Evolutionary conservation across 2,797 vertebrate genomes (phyloP).

Genomic region (Martes flavigula): DNA sequence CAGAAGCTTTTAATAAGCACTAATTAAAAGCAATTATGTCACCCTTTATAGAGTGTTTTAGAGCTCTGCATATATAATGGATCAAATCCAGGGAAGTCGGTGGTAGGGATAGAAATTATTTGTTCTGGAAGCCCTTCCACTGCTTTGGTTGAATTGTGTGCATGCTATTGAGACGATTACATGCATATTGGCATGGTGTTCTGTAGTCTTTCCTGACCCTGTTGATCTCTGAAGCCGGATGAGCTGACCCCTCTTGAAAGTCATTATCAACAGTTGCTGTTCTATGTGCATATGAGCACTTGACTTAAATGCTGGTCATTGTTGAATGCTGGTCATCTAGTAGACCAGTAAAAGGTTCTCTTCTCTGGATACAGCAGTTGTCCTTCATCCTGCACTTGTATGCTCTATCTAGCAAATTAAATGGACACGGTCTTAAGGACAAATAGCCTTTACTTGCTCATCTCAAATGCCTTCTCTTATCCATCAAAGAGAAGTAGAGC

Average conservation of each 20-base stretch:
- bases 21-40: slow-evolving; percentile 56
- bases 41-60: slow-evolving; percentile 21
- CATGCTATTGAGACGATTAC: background rate
- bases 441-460: background rate
- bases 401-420: background rate
- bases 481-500: background rate
- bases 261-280: background rate
- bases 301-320: background rate
- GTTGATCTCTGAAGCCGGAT: background rate
- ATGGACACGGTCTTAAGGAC: background rate
- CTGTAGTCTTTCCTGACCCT: background rate
- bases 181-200: background rate
- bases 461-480: background rate
- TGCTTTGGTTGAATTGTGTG: background rate
- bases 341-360: background rate
- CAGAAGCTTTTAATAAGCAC: slow-evolving; percentile 56
- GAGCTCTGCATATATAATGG: background rate
- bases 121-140: background rate
- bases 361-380: background rate
- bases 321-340: background rate
- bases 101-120: background rate
- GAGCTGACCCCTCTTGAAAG: background rate
- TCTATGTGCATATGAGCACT: background rate
- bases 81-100: background rate
- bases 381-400: background rate